Percentiles rank a stretch among this genome's conserved stretches.
phyloP scores from a whole-genome alignment of 2,113 vertebrate genomes.

The Emydura subglobosa region DNA sequence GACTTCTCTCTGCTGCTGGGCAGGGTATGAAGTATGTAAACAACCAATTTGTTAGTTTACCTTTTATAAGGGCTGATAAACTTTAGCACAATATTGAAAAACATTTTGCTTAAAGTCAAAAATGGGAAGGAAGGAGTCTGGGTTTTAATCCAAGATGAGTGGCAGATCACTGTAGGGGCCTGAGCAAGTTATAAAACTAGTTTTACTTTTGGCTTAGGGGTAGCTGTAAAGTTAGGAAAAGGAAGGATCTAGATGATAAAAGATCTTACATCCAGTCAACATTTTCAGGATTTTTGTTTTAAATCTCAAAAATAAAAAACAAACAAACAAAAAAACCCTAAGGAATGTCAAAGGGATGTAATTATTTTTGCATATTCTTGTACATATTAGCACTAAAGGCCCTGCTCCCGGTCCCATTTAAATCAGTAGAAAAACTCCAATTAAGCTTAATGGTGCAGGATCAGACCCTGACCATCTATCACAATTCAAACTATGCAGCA shows the following conservation, averaged over 20 bases:
- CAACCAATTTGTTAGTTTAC: conserved; percentile 1
- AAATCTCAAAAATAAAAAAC: background rate
- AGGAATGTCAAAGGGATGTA: background rate
- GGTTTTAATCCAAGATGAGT: background rate
- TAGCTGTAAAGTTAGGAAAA: background rate
- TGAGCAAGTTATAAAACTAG: fast-evolving
- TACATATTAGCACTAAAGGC: background rate
- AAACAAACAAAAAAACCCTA: background rate
- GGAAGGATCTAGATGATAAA: background rate
- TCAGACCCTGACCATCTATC: background rate
- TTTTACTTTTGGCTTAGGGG: background rate
- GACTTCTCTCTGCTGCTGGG: background rate
- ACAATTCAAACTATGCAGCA: background rate
- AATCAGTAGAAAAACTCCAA: background rate
- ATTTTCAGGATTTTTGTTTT: background rate
- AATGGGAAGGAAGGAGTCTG: background rate
- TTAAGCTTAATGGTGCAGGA: fast-evolving
- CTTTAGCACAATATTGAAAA: background rate
- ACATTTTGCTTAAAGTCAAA: background rate
- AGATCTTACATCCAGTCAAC: background rate
- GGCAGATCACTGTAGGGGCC: background rate
- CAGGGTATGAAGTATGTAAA: conserved; percentile 23
- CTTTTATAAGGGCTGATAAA: background rate
- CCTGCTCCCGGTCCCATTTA: background rate
- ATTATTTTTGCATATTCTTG: background rate